These are phyloP conservation scores for Chrysochloris asiatica DNA, from an alignment of 2,113 vertebrate genomes.

Conservation along the genomic window DNA sequence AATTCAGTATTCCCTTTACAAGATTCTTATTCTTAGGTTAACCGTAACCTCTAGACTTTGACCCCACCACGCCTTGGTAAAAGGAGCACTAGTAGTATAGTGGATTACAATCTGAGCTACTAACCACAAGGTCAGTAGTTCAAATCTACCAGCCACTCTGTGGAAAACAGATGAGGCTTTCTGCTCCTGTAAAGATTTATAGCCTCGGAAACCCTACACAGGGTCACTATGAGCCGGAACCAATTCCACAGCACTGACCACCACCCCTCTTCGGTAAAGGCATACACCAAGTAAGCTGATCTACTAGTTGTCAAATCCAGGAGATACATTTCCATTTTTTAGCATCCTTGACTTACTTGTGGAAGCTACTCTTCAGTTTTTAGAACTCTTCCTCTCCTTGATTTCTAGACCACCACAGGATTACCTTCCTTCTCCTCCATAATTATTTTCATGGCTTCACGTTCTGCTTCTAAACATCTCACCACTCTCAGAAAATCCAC, in stretches of 20 bases:
- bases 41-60: background rate
- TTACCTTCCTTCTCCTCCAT: background rate
- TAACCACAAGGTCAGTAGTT: too few relatives aligned
- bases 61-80: background rate
- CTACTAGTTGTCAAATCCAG: background rate
- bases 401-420: background rate
- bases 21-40: background rate
- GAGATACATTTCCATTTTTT: background rate
- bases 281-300: background rate
- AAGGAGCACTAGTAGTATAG: too few relatives aligned
- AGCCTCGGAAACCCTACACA: too few relatives aligned
- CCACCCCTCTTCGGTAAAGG: too few relatives aligned
- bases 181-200: too few relatives aligned
- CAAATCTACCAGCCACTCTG: too few relatives aligned
- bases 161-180: too few relatives aligned
- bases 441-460: background rate
- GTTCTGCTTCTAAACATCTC: background rate
- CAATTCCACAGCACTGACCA: too few relatives aligned
- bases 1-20: background rate
- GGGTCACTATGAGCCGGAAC: too few relatives aligned
- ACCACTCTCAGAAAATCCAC: background rate
- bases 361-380: background rate
- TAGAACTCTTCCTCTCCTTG: slow-evolving; percentile 3
- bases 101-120: too few relatives aligned
- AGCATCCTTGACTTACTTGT: background rate